These are phyloP conservation scores for Channa argus DNA, from an alignment of 2,113 vertebrate species.

Conservation along the genomic window DNA sequence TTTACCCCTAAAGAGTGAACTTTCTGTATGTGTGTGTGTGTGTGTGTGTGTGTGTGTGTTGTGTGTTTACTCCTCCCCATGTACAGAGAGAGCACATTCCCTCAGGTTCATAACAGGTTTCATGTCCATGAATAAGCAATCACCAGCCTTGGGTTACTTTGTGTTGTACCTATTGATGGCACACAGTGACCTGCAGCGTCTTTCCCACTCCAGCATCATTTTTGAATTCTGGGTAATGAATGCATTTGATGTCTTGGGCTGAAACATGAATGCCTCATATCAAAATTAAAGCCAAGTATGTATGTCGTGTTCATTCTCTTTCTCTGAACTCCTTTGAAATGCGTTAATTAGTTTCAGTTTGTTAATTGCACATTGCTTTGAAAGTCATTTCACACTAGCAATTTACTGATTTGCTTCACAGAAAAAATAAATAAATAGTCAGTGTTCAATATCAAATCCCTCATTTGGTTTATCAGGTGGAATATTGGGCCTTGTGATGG, in stretches of 20 bases:
- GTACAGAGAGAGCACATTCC: neutral
- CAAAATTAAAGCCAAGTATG: slow-evolving; percentile 49
- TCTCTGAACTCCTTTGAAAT: slow-evolving; percentile 54
- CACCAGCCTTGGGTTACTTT: slow-evolving; percentile 21
- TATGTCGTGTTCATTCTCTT: slow-evolving; percentile 57
- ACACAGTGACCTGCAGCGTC: slow-evolving; percentile 16
- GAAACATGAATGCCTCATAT: slow-evolving; percentile 40
- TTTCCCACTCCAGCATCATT: slow-evolving; percentile 5
- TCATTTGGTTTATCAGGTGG: slow-evolving; percentile 66
- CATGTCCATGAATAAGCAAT: slow-evolving; percentile 40
- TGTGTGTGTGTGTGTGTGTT: slow-evolving; percentile 1
- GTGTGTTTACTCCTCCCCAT: neutral
- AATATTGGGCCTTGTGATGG: slow-evolving; percentile 69
- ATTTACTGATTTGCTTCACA: slow-evolving; percentile 66
- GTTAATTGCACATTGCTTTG: slow-evolving; percentile 61
- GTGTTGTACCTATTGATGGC: slow-evolving; percentile 11
- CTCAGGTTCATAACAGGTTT: slow-evolving; percentile 12
- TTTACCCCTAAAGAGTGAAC: neutral
- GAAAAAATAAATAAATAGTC: slow-evolving; percentile 14
- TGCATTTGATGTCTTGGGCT: slow-evolving; percentile 35
- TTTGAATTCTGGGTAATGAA: slow-evolving; percentile 41
- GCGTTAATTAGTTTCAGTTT: slow-evolving; percentile 66
- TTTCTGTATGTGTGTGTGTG: neutral
- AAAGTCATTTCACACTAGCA: slow-evolving; percentile 70
- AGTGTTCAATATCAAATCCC: slow-evolving; percentile 51